Conservation (phyloP, 2,113 vertebrate genomes). For the Gallinago undulata region DNA sequence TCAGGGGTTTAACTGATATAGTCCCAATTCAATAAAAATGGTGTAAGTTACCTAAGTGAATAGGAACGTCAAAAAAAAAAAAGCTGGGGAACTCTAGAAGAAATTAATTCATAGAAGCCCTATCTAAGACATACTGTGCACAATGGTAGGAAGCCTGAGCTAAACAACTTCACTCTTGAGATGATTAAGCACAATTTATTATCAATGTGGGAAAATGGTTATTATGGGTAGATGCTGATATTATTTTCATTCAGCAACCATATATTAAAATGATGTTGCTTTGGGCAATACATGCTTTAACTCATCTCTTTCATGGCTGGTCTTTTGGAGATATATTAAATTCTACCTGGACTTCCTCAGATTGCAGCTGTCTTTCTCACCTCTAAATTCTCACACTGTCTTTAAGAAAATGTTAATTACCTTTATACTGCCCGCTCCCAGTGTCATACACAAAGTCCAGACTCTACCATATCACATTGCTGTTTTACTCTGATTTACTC, state of each 20-base stretch:
- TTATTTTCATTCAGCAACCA: not conserved
- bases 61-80: not conserved
- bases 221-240: not conserved
- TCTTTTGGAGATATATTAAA: not conserved
- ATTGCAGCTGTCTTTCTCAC: not conserved
- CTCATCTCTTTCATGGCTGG: fast-evolving
- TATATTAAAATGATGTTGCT: not conserved
- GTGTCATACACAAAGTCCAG: not conserved
- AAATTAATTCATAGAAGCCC: not conserved
- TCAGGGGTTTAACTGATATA: not conserved
- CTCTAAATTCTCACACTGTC: not conserved
- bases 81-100: not conserved
- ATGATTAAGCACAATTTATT: not conserved
- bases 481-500: not conserved
- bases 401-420: not conserved
- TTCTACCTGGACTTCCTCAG: not conserved
- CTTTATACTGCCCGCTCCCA: not conserved
- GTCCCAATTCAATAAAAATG: not conserved
- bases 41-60: not conserved
- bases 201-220: not conserved
- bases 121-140: not conserved
- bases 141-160: not conserved
- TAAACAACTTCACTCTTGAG: not conserved
- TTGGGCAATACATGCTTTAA: not conserved
- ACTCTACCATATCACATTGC: not conserved